Evolutionary conservation across 2,113 vertebrate species (phyloP).

Genomic region (Tachysurus vachellii): DNA sequence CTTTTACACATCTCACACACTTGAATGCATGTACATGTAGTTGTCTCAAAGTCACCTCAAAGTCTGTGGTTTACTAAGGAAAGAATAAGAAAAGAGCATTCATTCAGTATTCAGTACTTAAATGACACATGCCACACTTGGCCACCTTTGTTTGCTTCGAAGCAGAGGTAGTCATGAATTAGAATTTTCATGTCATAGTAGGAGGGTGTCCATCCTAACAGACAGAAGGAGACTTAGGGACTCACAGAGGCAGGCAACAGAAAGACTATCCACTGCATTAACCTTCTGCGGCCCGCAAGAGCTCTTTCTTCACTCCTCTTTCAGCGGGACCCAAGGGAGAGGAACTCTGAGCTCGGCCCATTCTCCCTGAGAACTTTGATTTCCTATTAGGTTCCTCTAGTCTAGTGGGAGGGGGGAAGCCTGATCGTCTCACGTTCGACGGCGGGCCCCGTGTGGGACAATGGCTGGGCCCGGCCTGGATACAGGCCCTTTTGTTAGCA

Average conservation of each 20-base stretch:
- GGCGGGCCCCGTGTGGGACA: conserved; percentile 76
- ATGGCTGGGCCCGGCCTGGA: conserved; percentile 74
- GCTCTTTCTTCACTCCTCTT: conserved; percentile 95
- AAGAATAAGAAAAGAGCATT: neutral
- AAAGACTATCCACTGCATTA: conserved; percentile 99
- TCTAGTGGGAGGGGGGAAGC: conserved; percentile 70
- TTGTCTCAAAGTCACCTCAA: neutral
- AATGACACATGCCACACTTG: neutral
- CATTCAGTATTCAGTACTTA: neutral
- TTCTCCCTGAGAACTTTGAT: conserved; percentile 98
- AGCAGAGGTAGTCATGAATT: conserved; percentile 1
- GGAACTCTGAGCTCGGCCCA: conserved; percentile 93
- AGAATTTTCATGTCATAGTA: conserved; percentile 9
- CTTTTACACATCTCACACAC: neutral
- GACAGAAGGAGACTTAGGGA: conserved; percentile 56
- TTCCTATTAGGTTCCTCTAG: conserved; percentile 99
- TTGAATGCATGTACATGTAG: neutral
- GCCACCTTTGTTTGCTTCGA: neutral
- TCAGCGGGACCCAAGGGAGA: conserved; percentile 97
- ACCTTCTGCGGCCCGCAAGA: conserved; percentile 86
- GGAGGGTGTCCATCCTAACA: conserved; percentile 46
- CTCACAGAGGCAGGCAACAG: conserved; percentile 72
- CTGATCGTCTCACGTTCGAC: conserved; percentile 85
- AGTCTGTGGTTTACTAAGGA: neutral
- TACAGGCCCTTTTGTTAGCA: conserved; percentile 88